Base-by-base conservation (phyloP, 2,797 vertebrate genomes). In the Anableps anableps region DNA sequence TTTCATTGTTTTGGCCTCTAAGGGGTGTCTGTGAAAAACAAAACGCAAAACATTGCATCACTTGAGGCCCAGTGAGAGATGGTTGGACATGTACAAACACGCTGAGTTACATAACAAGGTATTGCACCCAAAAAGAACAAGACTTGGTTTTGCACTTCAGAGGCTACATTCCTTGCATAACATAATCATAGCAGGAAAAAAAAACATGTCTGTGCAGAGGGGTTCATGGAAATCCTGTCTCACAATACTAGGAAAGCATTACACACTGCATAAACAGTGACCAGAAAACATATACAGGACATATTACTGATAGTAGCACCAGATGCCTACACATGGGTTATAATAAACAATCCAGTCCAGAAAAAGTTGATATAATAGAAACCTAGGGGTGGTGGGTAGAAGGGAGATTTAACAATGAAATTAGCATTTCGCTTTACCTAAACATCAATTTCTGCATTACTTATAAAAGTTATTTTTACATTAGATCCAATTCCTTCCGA, bases 21-120 rank as follows among this genome's bases (percentile, higher is more conserved):
- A 92, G 88, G 82, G 89, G 81, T 16, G 75, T 34, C 95, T 96
- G 95, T 86, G 19, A 29, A 48, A 84, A 74, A 89, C 77, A 79
- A 75, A 85, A 80, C n/a, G 82, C 11, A 31, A 76, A 8, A 68
- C 21, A 50, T 47, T 72, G 31, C 7, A 34, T 36, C 21, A 83
- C 5, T 34, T 66, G 8, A 13, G n/a, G 50, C 75, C 26, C 4
- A 58, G 3, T 64, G 31, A 87, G 71, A 78, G 36, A 19, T 9
- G 34, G 38, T 43, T 10, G 21, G 51, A 50, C 86, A 87, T 36
- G 88, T 74, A 41, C 55, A 19, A 72, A 90, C 92, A 85, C 0
- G 84, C 64, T 50, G 16, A 43, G 78, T 76, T 82, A 47, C 76
- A 72, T 72, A 83, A 82, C 38, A 77, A 53, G 77, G 21, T 21